phyloP scores from a whole-genome alignment of 37 sponge, comb jelly and placozoan species.

The Dysidea cf. avara region DNA sequence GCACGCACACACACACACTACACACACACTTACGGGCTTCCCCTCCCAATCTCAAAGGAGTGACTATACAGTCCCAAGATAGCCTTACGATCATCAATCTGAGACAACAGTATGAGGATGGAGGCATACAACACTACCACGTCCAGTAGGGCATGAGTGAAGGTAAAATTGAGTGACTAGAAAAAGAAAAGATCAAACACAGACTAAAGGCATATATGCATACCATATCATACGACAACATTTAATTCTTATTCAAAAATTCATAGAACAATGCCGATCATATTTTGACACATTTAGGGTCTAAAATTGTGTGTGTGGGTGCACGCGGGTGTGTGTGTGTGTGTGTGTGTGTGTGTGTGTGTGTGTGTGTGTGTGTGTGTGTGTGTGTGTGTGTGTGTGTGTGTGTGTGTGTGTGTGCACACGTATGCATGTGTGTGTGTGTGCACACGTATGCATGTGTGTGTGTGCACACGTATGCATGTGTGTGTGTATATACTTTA shows the following conservation, averaged over 20 bases:
- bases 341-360: slow-evolving; percentile 21
- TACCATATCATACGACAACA: neutral
- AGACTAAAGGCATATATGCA: slow-evolving; percentile 3
- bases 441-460: too few relatives aligned
- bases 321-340: slow-evolving; percentile 12
- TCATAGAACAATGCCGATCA: neutral
- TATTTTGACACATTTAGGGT: too few relatives aligned
- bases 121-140: slow-evolving; percentile 60
- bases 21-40: slow-evolving; percentile 38
- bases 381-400: neutral
- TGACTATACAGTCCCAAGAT: slow-evolving; percentile 77
- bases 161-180: slow-evolving; percentile 83
- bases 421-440: too few relatives aligned
- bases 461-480: too few relatives aligned
- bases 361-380: slow-evolving; percentile 12
- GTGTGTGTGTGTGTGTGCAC: neutral
- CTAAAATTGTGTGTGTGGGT: slow-evolving; percentile 22
- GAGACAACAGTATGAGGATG: slow-evolving; percentile 75
- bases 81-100: slow-evolving; percentile 79
- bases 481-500: neutral
- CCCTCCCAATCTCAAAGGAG: slow-evolving; percentile 69
- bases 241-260: neutral
- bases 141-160: slow-evolving; percentile 69
- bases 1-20: neutral
- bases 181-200: slow-evolving; percentile 2